phyloP scores from a whole-genome alignment of 1,140 invertebrate species.

The Diorhabda sublineata region DNA sequence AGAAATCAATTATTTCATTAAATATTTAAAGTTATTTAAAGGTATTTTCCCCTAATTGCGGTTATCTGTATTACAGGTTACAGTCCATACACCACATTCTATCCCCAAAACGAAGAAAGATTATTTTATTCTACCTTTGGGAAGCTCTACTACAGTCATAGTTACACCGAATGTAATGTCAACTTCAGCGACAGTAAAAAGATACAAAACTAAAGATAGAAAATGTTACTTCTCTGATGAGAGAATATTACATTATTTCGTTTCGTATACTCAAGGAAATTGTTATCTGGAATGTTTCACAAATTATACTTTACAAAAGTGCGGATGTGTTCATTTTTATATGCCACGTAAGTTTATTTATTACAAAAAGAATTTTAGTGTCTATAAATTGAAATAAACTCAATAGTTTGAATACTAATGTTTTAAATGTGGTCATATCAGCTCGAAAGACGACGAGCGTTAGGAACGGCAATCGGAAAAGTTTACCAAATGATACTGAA shows the following conservation, averaged over 20 bases:
- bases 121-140: constrained; percentile 51
- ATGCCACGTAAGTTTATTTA: constrained; percentile 40
- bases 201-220: constrained; percentile 48
- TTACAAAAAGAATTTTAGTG: too few relatives aligned
- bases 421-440: too few relatives aligned
- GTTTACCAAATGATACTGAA: too few relatives aligned
- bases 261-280: constrained; percentile 43
- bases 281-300: constrained; percentile 46
- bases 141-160: constrained; percentile 49
- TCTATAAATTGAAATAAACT: too few relatives aligned
- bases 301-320: constrained; percentile 41
- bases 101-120: constrained; percentile 51
- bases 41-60: too few relatives aligned
- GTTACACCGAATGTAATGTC: constrained; percentile 53
- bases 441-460: too few relatives aligned
- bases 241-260: constrained; percentile 49
- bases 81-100: constrained; percentile 53
- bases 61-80: constrained; percentile 44
- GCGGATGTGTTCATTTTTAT: constrained; percentile 41
- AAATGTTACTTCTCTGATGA: constrained; percentile 62
- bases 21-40: too few relatives aligned
- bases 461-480: too few relatives aligned
- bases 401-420: too few relatives aligned
- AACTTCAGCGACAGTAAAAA: constrained; percentile 46
- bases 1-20: too few relatives aligned